These are phyloP conservation scores for Cherax destructor DNA, from an alignment of 1,140 invertebrate species.

Conservation along the genomic window DNA sequence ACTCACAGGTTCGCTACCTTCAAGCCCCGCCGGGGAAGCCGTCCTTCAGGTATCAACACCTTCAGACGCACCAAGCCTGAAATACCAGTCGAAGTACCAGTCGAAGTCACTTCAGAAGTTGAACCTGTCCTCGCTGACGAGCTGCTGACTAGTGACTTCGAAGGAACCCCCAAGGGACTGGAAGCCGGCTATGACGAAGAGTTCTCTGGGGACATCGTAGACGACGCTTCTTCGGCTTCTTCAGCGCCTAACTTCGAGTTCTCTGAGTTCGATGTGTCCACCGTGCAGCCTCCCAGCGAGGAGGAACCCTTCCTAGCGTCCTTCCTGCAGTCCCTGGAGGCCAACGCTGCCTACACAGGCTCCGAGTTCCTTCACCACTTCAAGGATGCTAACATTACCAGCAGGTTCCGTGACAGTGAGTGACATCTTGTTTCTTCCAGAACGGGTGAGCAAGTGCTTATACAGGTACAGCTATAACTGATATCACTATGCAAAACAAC, in stretches of 20 bases:
- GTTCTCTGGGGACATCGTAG: not conserved
- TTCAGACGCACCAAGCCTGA: not conserved
- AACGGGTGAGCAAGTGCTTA: no score
- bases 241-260: not conserved
- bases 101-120: not conserved
- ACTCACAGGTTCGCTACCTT: conserved; percentile 56
- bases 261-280: conserved; percentile 18
- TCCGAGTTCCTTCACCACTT: conserved; percentile 82
- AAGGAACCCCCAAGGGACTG: no score
- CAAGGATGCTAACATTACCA: conserved; percentile 79
- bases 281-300: not conserved
- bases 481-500: no score
- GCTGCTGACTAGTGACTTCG: not conserved
- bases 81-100: not conserved
- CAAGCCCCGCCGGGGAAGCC: conserved; percentile 36
- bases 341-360: conserved; percentile 73
- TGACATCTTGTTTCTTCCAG: not conserved
- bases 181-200: no score
- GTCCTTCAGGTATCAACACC: not conserved
- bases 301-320: conserved; percentile 41
- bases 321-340: conserved; percentile 23
- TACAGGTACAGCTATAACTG: no score
- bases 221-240: not conserved
- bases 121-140: not conserved
- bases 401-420: conserved; percentile 78